A percentile compares a stretch with the other conserved stretches of the same genome.
phyloP scores from a whole-genome alignment of 2,113 vertebrate genomes.

The Sula dactylatra region DNA sequence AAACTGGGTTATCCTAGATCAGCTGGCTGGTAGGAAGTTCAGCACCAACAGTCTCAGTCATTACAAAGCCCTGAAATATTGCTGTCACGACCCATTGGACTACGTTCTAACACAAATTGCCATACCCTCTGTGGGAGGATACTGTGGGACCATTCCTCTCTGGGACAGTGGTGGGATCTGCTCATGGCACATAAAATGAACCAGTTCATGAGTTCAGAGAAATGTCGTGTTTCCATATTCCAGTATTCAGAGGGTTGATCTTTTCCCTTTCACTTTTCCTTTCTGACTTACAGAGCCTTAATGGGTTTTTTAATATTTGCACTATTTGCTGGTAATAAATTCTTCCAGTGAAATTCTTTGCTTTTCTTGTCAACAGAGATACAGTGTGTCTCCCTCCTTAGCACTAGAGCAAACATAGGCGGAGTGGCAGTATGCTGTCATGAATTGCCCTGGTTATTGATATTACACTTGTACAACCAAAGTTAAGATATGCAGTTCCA shows the following conservation, averaged over 20 bases:
- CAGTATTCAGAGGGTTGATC: not conserved
- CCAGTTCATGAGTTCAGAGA: not conserved
- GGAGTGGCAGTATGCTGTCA: not conserved
- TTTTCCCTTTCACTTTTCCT: not conserved
- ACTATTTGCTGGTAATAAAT: not conserved
- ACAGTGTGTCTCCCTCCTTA: not conserved
- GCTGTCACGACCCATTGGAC: accelerated
- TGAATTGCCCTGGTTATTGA: not conserved
- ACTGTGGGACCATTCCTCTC: not conserved
- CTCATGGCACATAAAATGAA: not conserved
- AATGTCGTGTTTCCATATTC: not conserved
- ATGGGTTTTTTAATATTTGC: not conserved
- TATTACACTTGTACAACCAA: not conserved
- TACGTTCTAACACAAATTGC: not conserved
- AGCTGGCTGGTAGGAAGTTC: not conserved
- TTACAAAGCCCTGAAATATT: not conserved
- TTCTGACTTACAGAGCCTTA: not conserved
- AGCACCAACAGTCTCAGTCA: not conserved
- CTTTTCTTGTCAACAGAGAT: not conserved
- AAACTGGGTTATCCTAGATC: not conserved
- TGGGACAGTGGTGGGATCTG: not conserved
- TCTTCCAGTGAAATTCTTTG: not conserved
- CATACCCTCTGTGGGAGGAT: not conserved
- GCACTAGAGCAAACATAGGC: too few relatives aligned
- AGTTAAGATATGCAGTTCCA: not conserved